Conservation (phyloP, 2,888 invertebrate genomes). For the Cataglyphis albicans region DNA sequence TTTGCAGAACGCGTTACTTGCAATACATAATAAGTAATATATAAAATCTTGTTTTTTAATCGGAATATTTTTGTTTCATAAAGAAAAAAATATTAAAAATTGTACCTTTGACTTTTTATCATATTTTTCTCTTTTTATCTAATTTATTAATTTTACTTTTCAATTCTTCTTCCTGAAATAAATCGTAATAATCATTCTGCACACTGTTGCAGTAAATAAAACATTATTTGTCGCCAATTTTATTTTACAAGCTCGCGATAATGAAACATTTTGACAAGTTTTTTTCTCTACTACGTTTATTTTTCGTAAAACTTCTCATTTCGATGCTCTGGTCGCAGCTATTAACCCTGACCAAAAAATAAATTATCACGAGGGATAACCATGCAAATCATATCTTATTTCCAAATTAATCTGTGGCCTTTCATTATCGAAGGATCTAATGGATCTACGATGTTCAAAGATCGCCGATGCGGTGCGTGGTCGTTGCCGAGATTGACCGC, state of each 20-base stretch:
- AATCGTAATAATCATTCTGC: not conserved
- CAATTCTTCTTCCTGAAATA: not conserved
- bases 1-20: not conserved
- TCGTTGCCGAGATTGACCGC: conserved; percentile 63
- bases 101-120: not conserved
- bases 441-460: conserved; percentile 72
- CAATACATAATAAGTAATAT: not conserved
- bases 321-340: not conserved
- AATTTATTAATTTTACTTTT: not conserved
- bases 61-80: not conserved
- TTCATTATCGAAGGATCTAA: conserved; percentile 68
- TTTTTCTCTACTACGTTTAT: not conserved
- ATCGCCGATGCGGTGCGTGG: conserved; percentile 65
- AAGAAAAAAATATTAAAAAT: not conserved
- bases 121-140: not conserved
- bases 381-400: conserved; percentile 36
- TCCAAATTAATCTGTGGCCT: conserved; percentile 64
- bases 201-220: not conserved
- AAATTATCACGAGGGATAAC: conserved; percentile 22
- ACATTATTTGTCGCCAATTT: conserved; percentile 20
- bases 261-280: conserved; percentile 29
- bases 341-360: conserved; percentile 30
- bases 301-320: conserved; percentile 3
- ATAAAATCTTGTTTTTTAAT: not conserved
- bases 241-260: conserved; percentile 23